Conservation (phyloP, 2,797 vertebrate genomes). For the Benthosema pterotum region DNA sequence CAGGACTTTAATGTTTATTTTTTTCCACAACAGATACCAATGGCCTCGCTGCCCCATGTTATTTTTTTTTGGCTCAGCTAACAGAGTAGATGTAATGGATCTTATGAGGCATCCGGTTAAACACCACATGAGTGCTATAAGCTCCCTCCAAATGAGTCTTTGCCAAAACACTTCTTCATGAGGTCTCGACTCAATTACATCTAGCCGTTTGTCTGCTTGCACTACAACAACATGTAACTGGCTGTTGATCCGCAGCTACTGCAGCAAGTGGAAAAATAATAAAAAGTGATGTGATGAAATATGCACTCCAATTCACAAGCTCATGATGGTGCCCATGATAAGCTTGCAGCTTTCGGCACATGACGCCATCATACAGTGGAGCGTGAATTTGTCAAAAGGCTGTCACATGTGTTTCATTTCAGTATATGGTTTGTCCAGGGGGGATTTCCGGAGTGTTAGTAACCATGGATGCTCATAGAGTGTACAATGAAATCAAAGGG, state of each 20-base stretch:
- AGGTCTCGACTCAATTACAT: constrained; percentile 7
- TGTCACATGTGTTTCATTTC: no score
- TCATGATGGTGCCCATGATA: no score
- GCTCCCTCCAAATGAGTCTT: not conserved
- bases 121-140: constrained; percentile 13
- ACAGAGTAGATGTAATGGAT: constrained; percentile 16
- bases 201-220: constrained; percentile 6
- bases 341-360: no score
- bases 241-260: constrained; percentile 2
- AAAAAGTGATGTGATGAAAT: no score
- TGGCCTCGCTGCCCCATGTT: not conserved
- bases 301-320: no score
- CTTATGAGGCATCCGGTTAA: not conserved
- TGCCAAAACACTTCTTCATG: constrained; percentile 12
- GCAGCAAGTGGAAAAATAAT: not conserved
- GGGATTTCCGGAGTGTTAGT: no score
- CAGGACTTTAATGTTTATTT: no score
- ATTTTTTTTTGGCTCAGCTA: constrained; percentile 12
- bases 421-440: no score
- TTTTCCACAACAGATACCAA: not conserved
- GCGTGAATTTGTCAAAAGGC: no score
- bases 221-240: not conserved
- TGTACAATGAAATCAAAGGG: no score
- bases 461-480: no score
- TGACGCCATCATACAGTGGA: no score